Evolutionary conservation across 2,888 invertebrate species (phyloP), one percentile per base, ranked within the genome.

Genomic region (Drosophila atripex): DNA sequence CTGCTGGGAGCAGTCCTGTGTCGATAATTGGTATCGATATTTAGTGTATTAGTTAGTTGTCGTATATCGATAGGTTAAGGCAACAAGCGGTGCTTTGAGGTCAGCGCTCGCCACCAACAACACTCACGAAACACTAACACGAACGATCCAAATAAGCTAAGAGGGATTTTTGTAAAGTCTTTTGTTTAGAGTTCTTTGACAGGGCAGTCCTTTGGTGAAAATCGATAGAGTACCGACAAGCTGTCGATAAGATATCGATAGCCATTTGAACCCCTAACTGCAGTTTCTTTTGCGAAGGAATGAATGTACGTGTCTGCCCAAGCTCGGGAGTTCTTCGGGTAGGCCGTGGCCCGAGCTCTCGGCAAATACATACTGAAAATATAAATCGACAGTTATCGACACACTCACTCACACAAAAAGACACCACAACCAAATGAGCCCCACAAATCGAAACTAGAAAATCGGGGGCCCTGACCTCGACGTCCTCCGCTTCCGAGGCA

Each of bases 361-460:
- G 35, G 2, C 35, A 6, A 14, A 35, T 14, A n/a, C 14, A 35
- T 35, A 35, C 35, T n/a, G 35, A 35, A 35, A 35, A 14, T 14
- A 7, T 1, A 35, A 7, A 4, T 35, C n/a, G 39, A 41, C 18
- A 38, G 28, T 25, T 35, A 56, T 56, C 38, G 35, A 55, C 21
- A 54, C 64, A 66, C 51, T 16, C 28, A 30, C 50, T 51, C 53
- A 54, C 21, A 68, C 68, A 30, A 38, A 51, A 58, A 66, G 58
- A 63, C 43, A 52, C 61, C 46, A 64, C 52, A 38, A 56, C 43
- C 32, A 38, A 68, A 85, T 80, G 80, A 80, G 80, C 79, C 80
- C 86, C 83, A 79, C 58, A 83, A 76, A 64, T 64, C 28, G 53
- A 66, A 51, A 65, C 38, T 3, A 59, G 25, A 58, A 59, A 21